phyloP scores from a whole-genome alignment of 2,797 vertebrate species.

The Silurus lanzhouensis region DNA sequence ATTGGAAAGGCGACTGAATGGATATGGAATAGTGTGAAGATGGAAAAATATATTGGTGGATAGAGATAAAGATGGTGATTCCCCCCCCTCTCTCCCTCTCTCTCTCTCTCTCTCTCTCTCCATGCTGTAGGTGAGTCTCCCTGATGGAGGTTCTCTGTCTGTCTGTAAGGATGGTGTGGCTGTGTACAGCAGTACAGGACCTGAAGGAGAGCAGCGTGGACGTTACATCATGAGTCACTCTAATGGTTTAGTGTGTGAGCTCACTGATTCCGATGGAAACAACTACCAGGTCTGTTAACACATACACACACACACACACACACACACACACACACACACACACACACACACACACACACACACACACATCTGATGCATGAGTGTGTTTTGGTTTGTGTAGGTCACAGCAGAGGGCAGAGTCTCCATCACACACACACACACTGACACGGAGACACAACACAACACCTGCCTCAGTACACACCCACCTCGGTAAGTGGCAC shows the following conservation, averaged over 20 bases:
- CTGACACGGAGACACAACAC: slow-evolving; percentile 36
- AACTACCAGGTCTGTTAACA: slow-evolving; percentile 81
- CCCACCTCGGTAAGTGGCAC: slow-evolving; percentile 78
- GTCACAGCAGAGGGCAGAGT: slow-evolving; percentile 82
- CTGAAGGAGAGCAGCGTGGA: slow-evolving; percentile 62
- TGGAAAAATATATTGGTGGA: background rate
- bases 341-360: background rate
- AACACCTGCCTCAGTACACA: slow-evolving; percentile 67
- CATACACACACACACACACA: background rate
- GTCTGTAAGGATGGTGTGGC: slow-evolving; percentile 79
- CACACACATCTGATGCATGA: background rate
- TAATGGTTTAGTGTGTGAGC: slow-evolving; percentile 75
- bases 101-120: slow-evolving; percentile 8
- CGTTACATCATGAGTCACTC: slow-evolving; percentile 85
- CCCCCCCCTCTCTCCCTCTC: background rate
- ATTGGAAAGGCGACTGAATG: too few species aligned
- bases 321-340: slow-evolving; percentile 10
- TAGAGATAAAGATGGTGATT: background rate
- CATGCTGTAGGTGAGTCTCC: slow-evolving; percentile 77
- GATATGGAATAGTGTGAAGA: background rate
- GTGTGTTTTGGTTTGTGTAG: slow-evolving; percentile 65
- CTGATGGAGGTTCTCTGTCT: slow-evolving; percentile 75
- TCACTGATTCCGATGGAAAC: slow-evolving; percentile 82
- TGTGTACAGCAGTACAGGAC: slow-evolving; percentile 71
- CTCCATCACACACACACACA: slow-evolving; percentile 61